Evolutionary conservation across 2,888 invertebrate species (phyloP).

Genomic region (Nomada hirtipes): DNA sequence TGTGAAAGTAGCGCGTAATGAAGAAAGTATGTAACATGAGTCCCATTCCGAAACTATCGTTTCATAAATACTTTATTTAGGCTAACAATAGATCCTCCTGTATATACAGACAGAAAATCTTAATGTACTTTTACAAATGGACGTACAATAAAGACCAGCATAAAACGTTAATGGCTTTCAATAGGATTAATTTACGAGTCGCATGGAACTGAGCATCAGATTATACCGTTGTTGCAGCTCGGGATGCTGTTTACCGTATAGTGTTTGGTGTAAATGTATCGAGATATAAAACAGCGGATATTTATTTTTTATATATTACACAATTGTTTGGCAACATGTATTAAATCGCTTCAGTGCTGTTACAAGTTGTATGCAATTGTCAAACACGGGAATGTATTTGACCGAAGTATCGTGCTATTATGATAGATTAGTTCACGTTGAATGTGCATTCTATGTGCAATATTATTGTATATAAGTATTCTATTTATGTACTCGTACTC

Average conservation of each 20-base stretch:
- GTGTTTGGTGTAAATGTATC: constrained; percentile 10
- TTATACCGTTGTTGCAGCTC: constrained; percentile 40
- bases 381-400: not conserved
- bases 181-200: constrained; percentile 75
- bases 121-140: constrained; percentile 72
- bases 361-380: not conserved
- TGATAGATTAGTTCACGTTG: not conserved
- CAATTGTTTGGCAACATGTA: not conserved
- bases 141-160: constrained; percentile 74
- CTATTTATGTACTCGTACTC: not conserved
- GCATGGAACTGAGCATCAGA: constrained; percentile 49
- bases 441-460: not conserved
- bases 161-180: constrained; percentile 75
- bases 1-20: constrained; percentile 21
- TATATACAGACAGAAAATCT: constrained; percentile 60
- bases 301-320: not conserved
- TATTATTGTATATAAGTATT: not conserved
- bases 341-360: not conserved
- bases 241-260: constrained; percentile 28
- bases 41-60: constrained; percentile 30
- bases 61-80: constrained; percentile 21
- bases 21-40: constrained; percentile 16
- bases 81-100: constrained; percentile 45
- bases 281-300: not conserved
- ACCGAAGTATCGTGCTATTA: not conserved